Percentiles rank a stretch among this genome's conserved stretches.
Conservation (phyloP, 1,140 invertebrate species). For the Drosophila punjabiensis region DNA sequence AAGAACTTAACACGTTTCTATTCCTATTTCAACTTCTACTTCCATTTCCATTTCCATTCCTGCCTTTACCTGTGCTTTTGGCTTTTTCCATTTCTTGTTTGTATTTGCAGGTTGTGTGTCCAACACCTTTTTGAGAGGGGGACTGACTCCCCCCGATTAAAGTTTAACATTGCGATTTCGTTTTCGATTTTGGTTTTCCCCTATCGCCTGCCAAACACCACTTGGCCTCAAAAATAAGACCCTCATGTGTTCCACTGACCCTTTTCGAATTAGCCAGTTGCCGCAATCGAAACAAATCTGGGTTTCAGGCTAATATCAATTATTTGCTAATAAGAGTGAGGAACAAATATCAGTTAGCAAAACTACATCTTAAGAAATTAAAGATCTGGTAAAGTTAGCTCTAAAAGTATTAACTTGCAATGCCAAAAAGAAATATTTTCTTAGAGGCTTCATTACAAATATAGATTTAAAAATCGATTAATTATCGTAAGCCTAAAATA, state of each 20-base stretch:
- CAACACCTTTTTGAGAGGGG: slow-evolving; percentile 22
- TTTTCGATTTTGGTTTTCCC: slow-evolving; percentile 4
- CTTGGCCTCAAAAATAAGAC: slow-evolving; percentile 17
- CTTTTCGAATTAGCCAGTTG: not conserved
- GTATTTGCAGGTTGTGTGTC: slow-evolving; percentile 14
- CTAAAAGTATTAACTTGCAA: not conserved
- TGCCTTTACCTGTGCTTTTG: not conserved
- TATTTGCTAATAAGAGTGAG: not conserved
- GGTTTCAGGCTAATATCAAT: not conserved
- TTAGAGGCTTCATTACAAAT: too few relatives aligned
- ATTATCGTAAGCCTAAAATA: not conserved
- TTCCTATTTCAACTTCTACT: slow-evolving; percentile 35
- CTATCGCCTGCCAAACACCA: slow-evolving; percentile 20
- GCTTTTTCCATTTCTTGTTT: not conserved
- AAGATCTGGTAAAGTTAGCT: not conserved
- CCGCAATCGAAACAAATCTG: not conserved
- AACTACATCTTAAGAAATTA: not conserved
- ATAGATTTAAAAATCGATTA: not conserved
- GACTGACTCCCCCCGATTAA: not conserved
- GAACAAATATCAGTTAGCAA: not conserved
- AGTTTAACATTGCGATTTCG: slow-evolving; percentile 28
- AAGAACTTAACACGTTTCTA: slow-evolving; percentile 67
- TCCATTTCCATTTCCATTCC: slow-evolving; percentile 11
- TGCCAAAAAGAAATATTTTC: not conserved
- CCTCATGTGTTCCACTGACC: slow-evolving; percentile 8